Evolutionary conservation across 2,797 vertebrate genomes (phyloP), one percentile per base, ranked within the genome.

Genomic region (Pantherophis alleghaniensis): DNA sequence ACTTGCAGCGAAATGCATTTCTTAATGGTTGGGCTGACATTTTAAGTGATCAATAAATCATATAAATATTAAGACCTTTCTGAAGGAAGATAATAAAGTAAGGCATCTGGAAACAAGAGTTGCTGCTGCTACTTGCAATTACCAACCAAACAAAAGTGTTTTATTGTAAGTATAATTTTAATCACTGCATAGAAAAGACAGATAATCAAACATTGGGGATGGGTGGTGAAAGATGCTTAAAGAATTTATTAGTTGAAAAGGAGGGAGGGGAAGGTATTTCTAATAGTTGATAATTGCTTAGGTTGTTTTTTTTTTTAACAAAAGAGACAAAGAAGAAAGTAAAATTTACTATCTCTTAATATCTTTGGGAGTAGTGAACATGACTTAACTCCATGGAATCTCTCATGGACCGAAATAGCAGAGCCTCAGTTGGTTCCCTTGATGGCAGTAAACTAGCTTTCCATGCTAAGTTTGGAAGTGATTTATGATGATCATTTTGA

Each of bases 41-140:
- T 97, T 97, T 96, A 97, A 98, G 97, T 95, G 96, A 97, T 96
- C 96, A 74, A 92, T 98, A 98, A 98, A 98, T 98, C 97, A 98
- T 97, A 95, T 96, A 93, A 96, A 97, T 98, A 98, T 98, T 97
- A 98, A 97, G 96, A 97, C 97, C 97, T 98, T 96, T 97, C 97
- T 96, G 95, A 97, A 93, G 88, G 96, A 95, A 96, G 96, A 96
- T 97, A 97, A 97, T 98, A 97, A 98, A 98, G 95, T 93, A 90
- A 95, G 96, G 97, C 96, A 97, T 97, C 97, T 97, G 96, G 97
- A 97, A 97, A 96, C 59, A 16, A 20, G 2, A 91, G 96, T 95
- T 95, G 96, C 93, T 96, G 95, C 94, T 7, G 59, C 95, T 95
- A 94, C 95, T 93, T 95, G 95, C 96, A 97, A 97, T 98, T 97